Base-by-base conservation (phyloP, 2,888 invertebrate species). In the Leptodirus hochenwartii region DNA sequence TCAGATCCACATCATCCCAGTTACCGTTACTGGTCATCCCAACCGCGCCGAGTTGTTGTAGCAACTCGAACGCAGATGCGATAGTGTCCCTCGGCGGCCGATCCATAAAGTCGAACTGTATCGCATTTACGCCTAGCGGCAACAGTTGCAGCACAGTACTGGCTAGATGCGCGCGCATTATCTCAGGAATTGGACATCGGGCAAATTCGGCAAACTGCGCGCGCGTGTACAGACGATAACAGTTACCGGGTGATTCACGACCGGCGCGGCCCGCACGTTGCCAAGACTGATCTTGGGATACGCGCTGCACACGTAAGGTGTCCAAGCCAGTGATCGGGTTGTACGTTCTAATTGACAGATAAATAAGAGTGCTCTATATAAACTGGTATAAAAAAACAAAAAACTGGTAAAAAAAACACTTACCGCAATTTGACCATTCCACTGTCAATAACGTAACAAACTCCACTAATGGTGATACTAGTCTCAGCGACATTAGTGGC, bases 401-500 rank as follows among this genome's bases (percentile, higher is more conserved):
- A 26, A 31, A 12, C 12, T 17, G 8, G 12, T 3, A 28, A 17
- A 6, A 4, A 14, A 15, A 29, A 25, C 27, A 40, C 51, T 47
- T 54, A 78, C 71, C 80, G 77, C 39, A 75, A 73, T 60, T 95
- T 95, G 0, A 91, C 90, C 53, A 79, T 77, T 1, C 95, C 93
- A 32, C 81, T 72, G 49, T 95, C 95, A 33, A 95, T 75, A 6
- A 95, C 87, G 58, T 73, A 81, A 44, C 79, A 78, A 40, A 95
- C 80, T 30, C 85, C 81, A 32, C 79, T 79, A 42, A 98, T 95
- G 0, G 96, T 98, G 15, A 98, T 71, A 3, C 95, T 96, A 0
- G 96, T 90, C 60, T 98, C 98, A 0, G 98, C 96, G 38, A 98
- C 85, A 53, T 98, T 98, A 16, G 98, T 98, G 4, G 93, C 78